Evolutionary conservation across 2,888 invertebrate species (phyloP), one percentile per base, ranked within the genome.

Genomic region (Hypselothyrea guttata): DNA sequence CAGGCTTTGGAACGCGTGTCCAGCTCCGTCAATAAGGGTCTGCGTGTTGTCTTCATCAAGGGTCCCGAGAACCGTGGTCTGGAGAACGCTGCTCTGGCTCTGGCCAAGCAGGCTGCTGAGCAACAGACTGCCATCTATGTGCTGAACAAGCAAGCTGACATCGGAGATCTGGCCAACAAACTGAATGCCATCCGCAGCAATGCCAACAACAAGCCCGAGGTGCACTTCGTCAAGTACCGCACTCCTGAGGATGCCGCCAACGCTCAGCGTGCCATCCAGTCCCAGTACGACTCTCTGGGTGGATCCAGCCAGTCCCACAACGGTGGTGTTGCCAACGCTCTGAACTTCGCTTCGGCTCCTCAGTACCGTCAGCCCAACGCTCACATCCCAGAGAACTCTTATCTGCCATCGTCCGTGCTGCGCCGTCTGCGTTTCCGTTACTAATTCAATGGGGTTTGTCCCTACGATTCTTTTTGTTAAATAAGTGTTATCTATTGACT

Each of bases 81-180:
- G 37, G 88, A 88, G 65, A 77, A 87, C 54, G 88, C 88, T 33
- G 87, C 87, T 4, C 53, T 88, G 38, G 76, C 86, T 44, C 55
- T 88, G 59, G 88, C 88, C 13, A 88, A 88, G 53, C 87, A 88
- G 57, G 88, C 86, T 55, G 86, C 81, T 22, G 82, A 89, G 30
- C 88, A 89, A 22, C 75, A 86, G 70, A 89, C 89, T 12, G 88
- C 89, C 59, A 88, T 89, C 54, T 89, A 89, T 65, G 89, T 89
- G 1, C 83, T 89, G 18, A 82, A 74, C 65, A 88, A 89, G 68
- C 86, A 88, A 65, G 63, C 84, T 1, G 87, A 89, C 15, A 83
- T 79, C 3, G 75, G 78, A 35, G 79, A 86, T 54, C 65, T 88
- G 53, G 83, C 86, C 66, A 74, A 54, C 61, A 87, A 83, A 18